A percentile compares a stretch with the other conserved stretches of the same genome.
phyloP scores from a whole-genome alignment of 2,113 vertebrate species.

The Eurypyga helias region DNA sequence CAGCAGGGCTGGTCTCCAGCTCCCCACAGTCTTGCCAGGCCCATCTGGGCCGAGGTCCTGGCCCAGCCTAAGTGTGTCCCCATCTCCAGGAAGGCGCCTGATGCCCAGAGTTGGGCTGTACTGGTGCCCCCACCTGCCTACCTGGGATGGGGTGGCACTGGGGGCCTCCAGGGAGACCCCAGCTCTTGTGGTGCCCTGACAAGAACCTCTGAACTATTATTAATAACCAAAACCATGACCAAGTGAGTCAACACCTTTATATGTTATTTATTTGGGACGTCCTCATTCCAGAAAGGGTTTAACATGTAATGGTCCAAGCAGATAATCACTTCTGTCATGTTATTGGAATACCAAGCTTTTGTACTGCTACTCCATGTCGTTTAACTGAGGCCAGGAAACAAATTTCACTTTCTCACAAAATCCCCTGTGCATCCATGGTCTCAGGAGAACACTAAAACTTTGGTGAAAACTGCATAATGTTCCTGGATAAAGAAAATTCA shows the following conservation, averaged over 20 bases:
- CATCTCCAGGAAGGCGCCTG: accelerated
- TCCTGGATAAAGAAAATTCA: neutral
- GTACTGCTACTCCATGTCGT: neutral
- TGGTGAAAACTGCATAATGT: neutral
- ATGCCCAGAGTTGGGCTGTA: neutral
- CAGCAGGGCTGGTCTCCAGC: neutral
- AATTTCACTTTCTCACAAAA: neutral
- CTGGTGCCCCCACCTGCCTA: neutral
- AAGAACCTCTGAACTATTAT: neutral
- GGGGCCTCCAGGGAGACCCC: neutral
- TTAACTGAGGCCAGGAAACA: neutral
- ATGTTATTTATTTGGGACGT: neutral
- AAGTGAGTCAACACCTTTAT: neutral
- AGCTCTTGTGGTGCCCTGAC: neutral
- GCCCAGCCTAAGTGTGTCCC: accelerated
- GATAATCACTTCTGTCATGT: neutral
- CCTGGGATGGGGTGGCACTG: neutral
- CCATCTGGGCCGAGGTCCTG: no score
- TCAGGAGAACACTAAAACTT: neutral
- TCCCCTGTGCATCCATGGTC: neutral
- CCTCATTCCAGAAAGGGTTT: neutral
- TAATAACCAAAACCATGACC: neutral
- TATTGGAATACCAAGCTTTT: neutral
- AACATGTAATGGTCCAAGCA: neutral
- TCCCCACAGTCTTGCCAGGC: neutral